Evolutionary conservation across 2,113 vertebrate species (phyloP), one percentile per base, ranked within the genome.

Genomic region (Promerops cafer): DNA sequence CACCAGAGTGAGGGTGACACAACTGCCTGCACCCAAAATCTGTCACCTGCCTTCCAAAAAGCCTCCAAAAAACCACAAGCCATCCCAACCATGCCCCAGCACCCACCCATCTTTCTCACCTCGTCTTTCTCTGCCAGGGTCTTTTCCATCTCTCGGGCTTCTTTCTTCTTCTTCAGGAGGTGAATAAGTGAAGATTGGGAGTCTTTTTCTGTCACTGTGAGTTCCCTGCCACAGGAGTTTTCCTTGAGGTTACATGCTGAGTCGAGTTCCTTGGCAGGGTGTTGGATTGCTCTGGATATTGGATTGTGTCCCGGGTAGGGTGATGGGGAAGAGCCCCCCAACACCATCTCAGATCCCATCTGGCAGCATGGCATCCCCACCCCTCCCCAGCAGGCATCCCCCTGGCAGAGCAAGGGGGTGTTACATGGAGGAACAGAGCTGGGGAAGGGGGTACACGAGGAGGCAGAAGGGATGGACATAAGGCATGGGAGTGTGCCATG

Each of bases 161-260:
- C 96, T 76, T 96, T 97, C 40, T 89, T 98, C 87, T 97, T 98
- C 70, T 97, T 94, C 71, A 97, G 93, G 6, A 98, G 82, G 18
- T 11, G 44, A 61, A 97, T 79, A 23, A 96, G 81, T 10, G 91
- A 92, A 19, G 96, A 97, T 3, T 65, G 76, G 16, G 76, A 64
- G n/a, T 97, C 89, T 10, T 97, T 84, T 37, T 97, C 91, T 1
- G 40, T 37, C 37, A 7, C 59, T 68, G 47, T 11, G 83, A 97
- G 88, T 45, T 96, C 96, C 83, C 98, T 98, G 94, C 27, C 35
- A 78, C 6, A 37, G 35, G 40, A 69, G n/a, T 23, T 59, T 95
- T 44, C 30, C 30, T 47, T 0, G 0, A 31, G 56, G 40, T 54
- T 44, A 44, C 22, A 18, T 0, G 0, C 14, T 39, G 39, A 18